phyloP scores from a whole-genome alignment of 1,140 invertebrate species.

The Procambarus virginalis region DNA sequence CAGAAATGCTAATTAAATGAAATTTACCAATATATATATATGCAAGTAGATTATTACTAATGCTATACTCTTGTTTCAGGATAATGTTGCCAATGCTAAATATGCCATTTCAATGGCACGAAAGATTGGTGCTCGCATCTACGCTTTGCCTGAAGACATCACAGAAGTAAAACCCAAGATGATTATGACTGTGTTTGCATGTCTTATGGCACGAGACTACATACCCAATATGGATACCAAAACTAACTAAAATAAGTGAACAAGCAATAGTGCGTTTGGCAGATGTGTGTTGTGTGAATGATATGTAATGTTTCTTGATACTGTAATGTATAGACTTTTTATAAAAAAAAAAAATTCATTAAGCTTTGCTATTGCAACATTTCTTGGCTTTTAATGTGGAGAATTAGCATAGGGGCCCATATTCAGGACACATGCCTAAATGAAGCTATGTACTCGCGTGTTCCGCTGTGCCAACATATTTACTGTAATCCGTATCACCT shows the following conservation, averaged over 20 bases:
- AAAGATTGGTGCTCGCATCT: conserved; percentile 97
- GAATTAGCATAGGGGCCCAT: conserved; percentile 17
- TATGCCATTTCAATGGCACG: conserved; percentile 98
- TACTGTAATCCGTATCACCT: not conserved
- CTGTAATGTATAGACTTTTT: conserved; percentile 43
- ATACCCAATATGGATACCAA: conserved; percentile 86
- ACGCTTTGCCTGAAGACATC: conserved; percentile 99
- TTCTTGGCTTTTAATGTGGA: conserved; percentile 34
- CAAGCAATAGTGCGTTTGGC: conserved; percentile 15
- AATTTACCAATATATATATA: conserved; percentile 19
- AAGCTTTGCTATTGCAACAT: conserved; percentile 27
- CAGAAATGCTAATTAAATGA: not conserved
- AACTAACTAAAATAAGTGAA: conserved; percentile 56
- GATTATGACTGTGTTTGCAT: conserved; percentile 99
- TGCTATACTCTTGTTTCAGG: conserved; percentile 80
- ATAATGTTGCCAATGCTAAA: conserved; percentile 96
- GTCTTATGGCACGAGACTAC: conserved; percentile 97
- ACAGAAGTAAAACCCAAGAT: conserved; percentile 98
- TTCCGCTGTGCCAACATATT: conserved; percentile 18
- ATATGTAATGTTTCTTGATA: conserved; percentile 35
- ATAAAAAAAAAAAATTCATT: conserved; percentile 46
- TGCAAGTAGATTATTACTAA: not conserved
- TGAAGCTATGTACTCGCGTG: conserved; percentile 12
- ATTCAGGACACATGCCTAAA: conserved; percentile 11
- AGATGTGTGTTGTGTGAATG: conserved; percentile 34